Evolutionary conservation across 2,888 invertebrate species (phyloP), one percentile per base, ranked within the genome.

Genomic region (Spilarctia lutea): DNA sequence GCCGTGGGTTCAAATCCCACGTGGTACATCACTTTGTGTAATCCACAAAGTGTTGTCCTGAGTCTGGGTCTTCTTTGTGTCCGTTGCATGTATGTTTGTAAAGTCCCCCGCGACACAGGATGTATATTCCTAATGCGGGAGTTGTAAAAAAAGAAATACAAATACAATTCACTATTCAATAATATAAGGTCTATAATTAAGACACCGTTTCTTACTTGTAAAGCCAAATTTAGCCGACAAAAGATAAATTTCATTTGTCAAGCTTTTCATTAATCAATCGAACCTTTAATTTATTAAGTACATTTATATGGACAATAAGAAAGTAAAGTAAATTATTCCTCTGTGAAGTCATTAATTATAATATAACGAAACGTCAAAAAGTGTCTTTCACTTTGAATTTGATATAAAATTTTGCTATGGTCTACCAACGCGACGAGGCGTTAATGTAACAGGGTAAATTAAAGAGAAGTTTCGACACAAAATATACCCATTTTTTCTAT

Each of bases 221-320:
- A 66, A 18, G 27, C 10, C 52, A 72, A 65, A 65, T 65, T 18
- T 60, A 60, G 45, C 30, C 3, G 33, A 3, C n/a, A 65, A 48
- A 52, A 65, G 65, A 39, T 71, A 45, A 74, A 52, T 27, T 52
- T 65, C 30, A 66, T 74, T 70, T 52, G 63, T 71, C 63, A 72
- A 67, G 27, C 67, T 11, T 63, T 48, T 39, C 35, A 35, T 63
- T 63, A 35, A 27, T 71, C 68, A 75, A 68, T 63, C 33, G 56
- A 67, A 66, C 45, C 63, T 71, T 68, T 71, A 67, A 71, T 75
- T 71, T 65, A 71, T 71, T 71, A 68, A 75, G 35, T 24, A 35
- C 63, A 71, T 75, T 67, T 45, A 71, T 68, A 33, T 74, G 71
- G 60, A 74, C 74, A 65, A 69, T 65, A n/a, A 56, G 60, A 60